Conservation (phyloP, 1,140 invertebrate genomes). For the Drosophila lowei region DNA sequence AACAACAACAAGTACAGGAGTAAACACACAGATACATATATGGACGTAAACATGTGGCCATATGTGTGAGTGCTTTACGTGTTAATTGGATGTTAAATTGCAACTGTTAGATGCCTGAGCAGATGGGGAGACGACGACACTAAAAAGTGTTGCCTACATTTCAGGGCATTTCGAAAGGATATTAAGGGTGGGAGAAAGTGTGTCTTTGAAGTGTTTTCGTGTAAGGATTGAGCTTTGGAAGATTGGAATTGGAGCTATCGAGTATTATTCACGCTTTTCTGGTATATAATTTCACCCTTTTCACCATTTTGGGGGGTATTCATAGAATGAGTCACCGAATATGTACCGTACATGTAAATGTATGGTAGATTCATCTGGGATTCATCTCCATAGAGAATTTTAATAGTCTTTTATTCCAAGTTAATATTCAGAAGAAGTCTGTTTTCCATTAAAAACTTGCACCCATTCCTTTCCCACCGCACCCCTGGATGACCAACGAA, state of each 20-base stretch:
- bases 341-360: not conserved
- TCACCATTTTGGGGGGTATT: too few relatives aligned
- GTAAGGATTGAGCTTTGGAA: not conserved
- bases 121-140: not conserved
- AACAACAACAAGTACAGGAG: constrained; percentile 51
- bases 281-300: too few relatives aligned
- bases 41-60: not conserved
- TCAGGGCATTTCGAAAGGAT: not conserved
- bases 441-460: too few relatives aligned
- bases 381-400: too few relatives aligned
- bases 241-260: too few relatives aligned
- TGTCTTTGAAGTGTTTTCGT: not conserved
- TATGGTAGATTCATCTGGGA: too few relatives aligned
- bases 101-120: constrained; percentile 63
- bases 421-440: too few relatives aligned
- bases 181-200: not conserved
- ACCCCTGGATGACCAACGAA: not conserved
- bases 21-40: constrained; percentile 28
- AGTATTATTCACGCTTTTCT: too few relatives aligned
- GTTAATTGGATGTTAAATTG: constrained; percentile 75
- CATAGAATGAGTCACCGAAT: not conserved
- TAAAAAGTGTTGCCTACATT: constrained; percentile 52
- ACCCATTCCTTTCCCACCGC: too few relatives aligned
- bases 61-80: constrained; percentile 41
- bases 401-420: too few relatives aligned